Evolutionary conservation across 2,888 invertebrate genomes (phyloP).

Genomic region (Leptopilina myrica): DNA sequence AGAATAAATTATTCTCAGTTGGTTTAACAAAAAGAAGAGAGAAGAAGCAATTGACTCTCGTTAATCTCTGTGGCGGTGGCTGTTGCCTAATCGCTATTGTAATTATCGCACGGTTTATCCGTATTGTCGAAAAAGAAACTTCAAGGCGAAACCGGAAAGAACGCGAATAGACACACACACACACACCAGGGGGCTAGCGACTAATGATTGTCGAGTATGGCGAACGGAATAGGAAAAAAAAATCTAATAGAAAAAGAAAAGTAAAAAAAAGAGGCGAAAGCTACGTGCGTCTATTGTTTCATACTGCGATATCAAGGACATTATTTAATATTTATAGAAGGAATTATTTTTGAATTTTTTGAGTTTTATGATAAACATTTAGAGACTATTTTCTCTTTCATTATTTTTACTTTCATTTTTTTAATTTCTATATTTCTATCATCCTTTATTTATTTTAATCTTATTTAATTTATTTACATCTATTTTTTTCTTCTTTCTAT

Average conservation of each 20-base stretch:
- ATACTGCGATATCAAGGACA: background rate
- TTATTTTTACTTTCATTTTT: no score
- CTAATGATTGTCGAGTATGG: constrained; percentile 23
- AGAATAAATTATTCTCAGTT: constrained; percentile 24
- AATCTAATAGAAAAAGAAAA: constrained; percentile 26
- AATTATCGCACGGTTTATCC: constrained; percentile 47
- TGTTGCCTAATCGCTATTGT: constrained; percentile 46
- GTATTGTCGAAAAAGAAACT: constrained; percentile 43
- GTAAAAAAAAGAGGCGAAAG: constrained; percentile 45
- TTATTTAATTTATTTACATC: no score
- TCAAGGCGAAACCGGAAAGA: constrained; percentile 33
- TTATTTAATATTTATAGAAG: background rate
- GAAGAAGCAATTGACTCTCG: constrained; percentile 28
- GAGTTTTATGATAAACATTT: no score
- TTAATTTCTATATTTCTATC: no score
- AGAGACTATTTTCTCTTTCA: no score
- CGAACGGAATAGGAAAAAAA: background rate
- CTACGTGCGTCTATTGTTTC: background rate
- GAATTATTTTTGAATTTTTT: no score
- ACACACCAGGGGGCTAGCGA: background rate
- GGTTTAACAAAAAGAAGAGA: constrained; percentile 14
- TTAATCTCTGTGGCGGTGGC: background rate
- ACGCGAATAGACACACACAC: background rate
- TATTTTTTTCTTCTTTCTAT: no score
- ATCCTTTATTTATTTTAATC: no score